Evolutionary conservation across 2,113 vertebrate species (phyloP), one percentile per base, ranked within the genome.

Genomic region (Chlorocebus sabaeus): DNA sequence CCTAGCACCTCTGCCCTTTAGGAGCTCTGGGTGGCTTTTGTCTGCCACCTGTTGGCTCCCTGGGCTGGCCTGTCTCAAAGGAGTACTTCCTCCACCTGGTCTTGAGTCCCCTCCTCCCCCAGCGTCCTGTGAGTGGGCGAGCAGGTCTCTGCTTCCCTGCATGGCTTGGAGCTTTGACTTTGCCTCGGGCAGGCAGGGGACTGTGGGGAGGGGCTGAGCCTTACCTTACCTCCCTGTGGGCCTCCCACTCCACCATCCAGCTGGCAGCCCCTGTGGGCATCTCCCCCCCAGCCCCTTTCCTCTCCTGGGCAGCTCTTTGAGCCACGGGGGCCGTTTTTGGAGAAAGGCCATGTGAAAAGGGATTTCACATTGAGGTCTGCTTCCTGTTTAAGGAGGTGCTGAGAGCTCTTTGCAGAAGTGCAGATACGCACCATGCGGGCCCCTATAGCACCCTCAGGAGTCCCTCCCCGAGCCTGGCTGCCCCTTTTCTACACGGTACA

Each of bases 401-500:
- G 40, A 67, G 81, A 50, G 72, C 72, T 89, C 57, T 94, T 84
- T 90, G 84, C 90, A 78, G 87, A 96, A 81, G 90, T 84, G 38
- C 9, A 55, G 52, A 48, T 13, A 3, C 67, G 5, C 32, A 13
- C 43, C 0, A 7, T 10, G 32, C 2, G 38, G 90, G 43, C 45
- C 59, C 32, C 70, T 4, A 14, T 40, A 32, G 88, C 1, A 22
- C 2, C 2, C 92, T 30, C 1, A 0, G 50, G 27, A 25, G 50
- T 32, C 6, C 30, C 23, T 48, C 3, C 1, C 68, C 75, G 14
- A 3, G 3, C 43, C 22, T 55, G 48, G n/a, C 12, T 50, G 57
- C n/a, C 57, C 70, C 27, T 67, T 16, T 30, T 9, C 61, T n/a
- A 27, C 11, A 3, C 5, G 0, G 55, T 45, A 20, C 10, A 0